These are phyloP conservation scores for Dione juno DNA, from an alignment of 2,888 invertebrate genomes.

Conservation along the genomic window DNA sequence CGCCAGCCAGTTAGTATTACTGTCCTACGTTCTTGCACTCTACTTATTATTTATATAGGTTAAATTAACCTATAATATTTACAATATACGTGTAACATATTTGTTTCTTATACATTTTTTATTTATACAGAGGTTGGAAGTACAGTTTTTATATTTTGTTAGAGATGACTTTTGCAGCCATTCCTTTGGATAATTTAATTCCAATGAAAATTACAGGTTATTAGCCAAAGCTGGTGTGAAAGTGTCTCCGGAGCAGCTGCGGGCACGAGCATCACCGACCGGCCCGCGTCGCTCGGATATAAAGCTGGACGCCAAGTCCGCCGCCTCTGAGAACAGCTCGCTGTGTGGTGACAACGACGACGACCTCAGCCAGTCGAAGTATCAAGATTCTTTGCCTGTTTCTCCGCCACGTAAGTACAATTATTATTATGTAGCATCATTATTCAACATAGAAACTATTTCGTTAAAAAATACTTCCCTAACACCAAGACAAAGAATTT, in stretches of 20 bases:
- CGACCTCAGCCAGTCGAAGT: constrained; percentile 88
- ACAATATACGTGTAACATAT: too few relatives aligned
- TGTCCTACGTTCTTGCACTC: too few relatives aligned
- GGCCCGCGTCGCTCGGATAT: constrained; percentile 90
- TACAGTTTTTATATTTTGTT: too few relatives aligned
- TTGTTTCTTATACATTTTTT: too few relatives aligned
- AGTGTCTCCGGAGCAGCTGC: constrained; percentile 91
- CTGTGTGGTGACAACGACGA: constrained; percentile 92
- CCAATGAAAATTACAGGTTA: constrained; percentile 73
- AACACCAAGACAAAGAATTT: neutral
- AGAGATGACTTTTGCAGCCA: too few relatives aligned
- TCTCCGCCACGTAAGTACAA: constrained; percentile 84
- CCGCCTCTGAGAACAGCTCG: constrained; percentile 89
- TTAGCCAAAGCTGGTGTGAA: constrained; percentile 95
- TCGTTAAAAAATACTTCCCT: neutral
- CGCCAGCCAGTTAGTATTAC: constrained; percentile 87
- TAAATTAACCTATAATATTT: too few relatives aligned
- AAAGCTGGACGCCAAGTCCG: constrained; percentile 90
- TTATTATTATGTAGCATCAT: neutral
- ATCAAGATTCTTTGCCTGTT: constrained; percentile 79
- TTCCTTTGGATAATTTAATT: neutral
- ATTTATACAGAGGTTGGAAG: too few relatives aligned
- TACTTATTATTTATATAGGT: too few relatives aligned
- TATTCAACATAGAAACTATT: neutral
- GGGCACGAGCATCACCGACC: constrained; percentile 93